phyloP scores from a whole-genome alignment of 2,797 vertebrate species.

The Apogon talboti region DNA sequence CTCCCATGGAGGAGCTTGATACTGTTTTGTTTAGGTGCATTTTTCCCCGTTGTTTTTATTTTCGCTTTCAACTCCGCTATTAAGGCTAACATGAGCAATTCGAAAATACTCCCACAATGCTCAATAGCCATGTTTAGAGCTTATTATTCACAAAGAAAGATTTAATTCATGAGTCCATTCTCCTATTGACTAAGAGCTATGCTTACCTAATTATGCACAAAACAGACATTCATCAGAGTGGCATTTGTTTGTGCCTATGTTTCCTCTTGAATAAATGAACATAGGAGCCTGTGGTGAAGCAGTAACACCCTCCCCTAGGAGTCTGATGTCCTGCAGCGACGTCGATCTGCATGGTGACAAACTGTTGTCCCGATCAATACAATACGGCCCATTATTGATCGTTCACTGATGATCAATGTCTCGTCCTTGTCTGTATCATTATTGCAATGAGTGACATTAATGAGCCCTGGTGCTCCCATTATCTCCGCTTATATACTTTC shows the following conservation, averaged over 20 bases:
- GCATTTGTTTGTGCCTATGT: conserved; percentile 69
- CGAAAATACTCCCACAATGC: conserved; percentile 16
- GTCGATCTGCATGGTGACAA: conserved; percentile 64
- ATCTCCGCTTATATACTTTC: conserved; percentile 40
- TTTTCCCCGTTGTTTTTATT: conserved; percentile 10
- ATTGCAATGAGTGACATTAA: conserved; percentile 64
- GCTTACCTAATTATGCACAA: conserved; percentile 77
- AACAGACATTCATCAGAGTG: conserved; percentile 76
- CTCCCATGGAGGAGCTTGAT: conserved; percentile 2
- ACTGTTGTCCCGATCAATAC: conserved; percentile 71
- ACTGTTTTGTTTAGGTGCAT: conserved; percentile 5
- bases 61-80: conserved; percentile 14
- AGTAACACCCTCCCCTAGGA: conserved; percentile 57
- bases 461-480: conserved; percentile 57
- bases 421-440: conserved; percentile 66
- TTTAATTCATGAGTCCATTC: conserved; percentile 73
- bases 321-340: conserved; percentile 45
- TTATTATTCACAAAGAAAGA: conserved; percentile 70
- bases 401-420: conserved; percentile 73
- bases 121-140: conserved; percentile 58
- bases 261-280: conserved; percentile 69
- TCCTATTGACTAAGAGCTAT: conserved; percentile 71
- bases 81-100: conserved; percentile 38
- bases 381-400: conserved; percentile 73
- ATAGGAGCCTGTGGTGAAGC: conserved; percentile 44